Evolutionary conservation across 2,113 vertebrate species (phyloP), one percentile per base, ranked within the genome.

Genomic region (Chloropsis cyanopogon): DNA sequence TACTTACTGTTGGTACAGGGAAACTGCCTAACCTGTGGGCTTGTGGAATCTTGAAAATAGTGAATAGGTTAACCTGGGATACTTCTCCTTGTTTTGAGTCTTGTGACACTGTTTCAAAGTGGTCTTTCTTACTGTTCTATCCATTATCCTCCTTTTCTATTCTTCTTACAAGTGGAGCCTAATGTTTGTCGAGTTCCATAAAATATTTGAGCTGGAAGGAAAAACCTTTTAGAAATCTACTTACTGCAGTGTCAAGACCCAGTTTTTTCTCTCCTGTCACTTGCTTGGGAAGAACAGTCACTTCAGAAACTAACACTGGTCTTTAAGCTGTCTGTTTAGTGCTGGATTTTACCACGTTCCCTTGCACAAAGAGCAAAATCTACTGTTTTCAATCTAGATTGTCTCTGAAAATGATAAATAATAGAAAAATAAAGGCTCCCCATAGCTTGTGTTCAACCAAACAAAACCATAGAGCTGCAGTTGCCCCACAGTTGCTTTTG

Each of bases 151-250:
- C 56, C 60, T 71, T 78, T 60, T 95, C 80, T 88, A 23, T 90
- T 94, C 56, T 73, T 92, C 76, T 75, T 93, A 75, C 52, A 93
- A 93, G 81, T 78, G 33, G 18, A 90, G 61, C 26, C 72, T 92
- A 41, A 37, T 93, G 60, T 86, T 95, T 95, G 80, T 93, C 4
- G 12, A 79, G 86, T 61, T 93, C 72, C 53, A 69, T 93, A 93
- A 88, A 83, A 96, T 93, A 93, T 76, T 93, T 93, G 86, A 94
- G 49, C 83, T 96, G 72, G 73, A 94, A 96, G 82, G 68, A 79
- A 92, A 92, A 93, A 57, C 69, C 65, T 93, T 88, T 92, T 42
- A 88, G 61, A 96, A 93, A 76, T 94, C 80, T 94, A 83, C 76
- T 82, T 93, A 54, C 41, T 88, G 35, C 81, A 33, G 64, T 86